A percentile compares a stretch with the other conserved stretches of the same genome.
Conservation (phyloP, 2,888 invertebrate genomes). For the Dorcus parallelipipedus region DNA sequence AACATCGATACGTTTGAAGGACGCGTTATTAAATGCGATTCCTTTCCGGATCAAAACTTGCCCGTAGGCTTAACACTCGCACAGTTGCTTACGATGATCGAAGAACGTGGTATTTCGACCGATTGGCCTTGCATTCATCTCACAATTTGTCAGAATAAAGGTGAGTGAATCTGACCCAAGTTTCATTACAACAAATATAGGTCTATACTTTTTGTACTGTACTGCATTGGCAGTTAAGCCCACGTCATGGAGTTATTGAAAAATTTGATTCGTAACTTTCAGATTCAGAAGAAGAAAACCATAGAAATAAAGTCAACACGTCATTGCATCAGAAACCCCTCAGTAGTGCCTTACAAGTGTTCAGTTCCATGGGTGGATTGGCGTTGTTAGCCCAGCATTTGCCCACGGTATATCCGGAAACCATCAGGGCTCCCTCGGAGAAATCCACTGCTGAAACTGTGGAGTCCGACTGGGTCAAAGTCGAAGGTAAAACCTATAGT, state of each 20-base stretch:
- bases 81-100: constrained; percentile 44
- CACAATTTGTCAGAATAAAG: constrained; percentile 44
- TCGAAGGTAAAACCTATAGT: constrained; percentile 43
- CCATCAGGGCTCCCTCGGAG: constrained; percentile 57
- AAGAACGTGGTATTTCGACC: constrained; percentile 39
- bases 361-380: constrained; percentile 84
- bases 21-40: constrained; percentile 41
- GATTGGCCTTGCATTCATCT: constrained; percentile 49
- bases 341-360: constrained; percentile 71
- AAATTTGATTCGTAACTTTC: not conserved
- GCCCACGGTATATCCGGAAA: constrained; percentile 83
- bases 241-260: no score
- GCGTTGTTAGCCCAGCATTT: constrained; percentile 85
- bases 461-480: constrained; percentile 50
- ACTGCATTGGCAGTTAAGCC: no score
- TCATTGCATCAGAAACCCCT: constrained; percentile 37
- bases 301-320: constrained; percentile 23
- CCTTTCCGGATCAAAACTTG: constrained; percentile 42
- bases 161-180: constrained; percentile 33
- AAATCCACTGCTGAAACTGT: constrained; percentile 54
- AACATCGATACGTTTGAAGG: constrained; percentile 40
- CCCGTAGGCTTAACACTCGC: constrained; percentile 44
- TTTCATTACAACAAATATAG: not conserved
- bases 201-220: not conserved
- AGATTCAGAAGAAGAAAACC: constrained; percentile 29